phyloP scores from a whole-genome alignment of 2,113 vertebrate genomes.

The Pelodiscus sinensis region DNA sequence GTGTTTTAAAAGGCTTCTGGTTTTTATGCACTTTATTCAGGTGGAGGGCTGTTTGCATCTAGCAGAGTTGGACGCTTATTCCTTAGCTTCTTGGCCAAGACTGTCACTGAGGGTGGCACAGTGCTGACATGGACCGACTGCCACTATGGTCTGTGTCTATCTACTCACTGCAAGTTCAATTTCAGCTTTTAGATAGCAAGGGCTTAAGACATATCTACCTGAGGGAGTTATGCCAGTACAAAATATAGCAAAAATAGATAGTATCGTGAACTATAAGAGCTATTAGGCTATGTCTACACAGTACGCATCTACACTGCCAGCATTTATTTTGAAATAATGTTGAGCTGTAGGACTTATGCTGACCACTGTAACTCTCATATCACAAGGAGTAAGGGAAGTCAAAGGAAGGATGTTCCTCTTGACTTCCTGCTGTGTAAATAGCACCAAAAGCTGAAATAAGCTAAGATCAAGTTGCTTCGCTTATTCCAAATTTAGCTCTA shows the following conservation, averaged over 20 bases:
- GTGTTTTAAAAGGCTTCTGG: neutral
- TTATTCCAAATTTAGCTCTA: no score
- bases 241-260: neutral
- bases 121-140: neutral
- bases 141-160: neutral
- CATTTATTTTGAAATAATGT: no score
- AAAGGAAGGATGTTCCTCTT: no score
- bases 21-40: neutral
- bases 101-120: neutral
- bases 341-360: no score
- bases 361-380: no score
- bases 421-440: no score
- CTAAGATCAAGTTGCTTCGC: no score
- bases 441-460: no score
- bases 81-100: neutral
- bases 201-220: rapidly evolving
- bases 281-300: no score
- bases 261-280: no score
- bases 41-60: neutral
- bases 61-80: neutral
- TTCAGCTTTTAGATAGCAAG: neutral
- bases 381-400: no score
- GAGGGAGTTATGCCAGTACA: neutral
- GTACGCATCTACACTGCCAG: no score
- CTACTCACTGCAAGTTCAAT: neutral